A percentile compares a stretch with the other conserved stretches of the same genome.
phyloP scores from a whole-genome alignment of 2,888 invertebrate species.

The Drosophila cognata region DNA sequence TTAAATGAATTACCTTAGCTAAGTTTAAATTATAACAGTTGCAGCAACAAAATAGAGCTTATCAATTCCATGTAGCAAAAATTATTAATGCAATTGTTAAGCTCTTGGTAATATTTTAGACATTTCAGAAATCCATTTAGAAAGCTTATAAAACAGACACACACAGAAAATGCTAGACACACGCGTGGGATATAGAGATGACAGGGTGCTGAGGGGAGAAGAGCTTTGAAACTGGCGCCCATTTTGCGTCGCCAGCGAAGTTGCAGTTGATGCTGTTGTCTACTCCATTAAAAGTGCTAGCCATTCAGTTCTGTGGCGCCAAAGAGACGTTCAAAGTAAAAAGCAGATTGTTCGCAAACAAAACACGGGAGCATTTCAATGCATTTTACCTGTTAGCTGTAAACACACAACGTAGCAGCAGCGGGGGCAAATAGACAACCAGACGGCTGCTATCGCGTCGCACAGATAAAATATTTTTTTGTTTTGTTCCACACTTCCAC shows the following conservation, averaged over 20 bases:
- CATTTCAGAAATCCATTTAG: not conserved
- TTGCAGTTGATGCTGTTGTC: conserved; percentile 51
- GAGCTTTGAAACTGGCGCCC: conserved; percentile 56
- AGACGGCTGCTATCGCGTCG: conserved; percentile 49
- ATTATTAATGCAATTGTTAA: conserved; percentile 43
- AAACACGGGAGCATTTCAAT: conserved; percentile 77
- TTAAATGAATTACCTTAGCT: not conserved
- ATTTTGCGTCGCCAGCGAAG: conserved; percentile 62
- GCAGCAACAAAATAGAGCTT: conserved; percentile 15
- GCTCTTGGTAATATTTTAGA: conserved; percentile 56
- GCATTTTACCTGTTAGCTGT: conserved; percentile 73
- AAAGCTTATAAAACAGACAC: conserved; percentile 18
- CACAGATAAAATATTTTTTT: conserved; percentile 67
- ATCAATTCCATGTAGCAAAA: conserved; percentile 9
- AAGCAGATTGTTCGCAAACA: conserved; percentile 79
- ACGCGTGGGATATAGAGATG: conserved; percentile 9
- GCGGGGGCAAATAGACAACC: conserved; percentile 30
- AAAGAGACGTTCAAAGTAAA: conserved; percentile 75
- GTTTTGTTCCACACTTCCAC: conserved; percentile 33
- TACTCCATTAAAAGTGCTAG: conserved; percentile 67
- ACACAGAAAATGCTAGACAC: conserved; percentile 6
- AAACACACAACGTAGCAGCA: conserved; percentile 50
- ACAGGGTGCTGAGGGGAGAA: not conserved
- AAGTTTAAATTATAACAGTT: conserved; percentile 22
- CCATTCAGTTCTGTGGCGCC: conserved; percentile 55